Evolutionary conservation across 2,888 invertebrate genomes (phyloP).

Genomic region (Nomada lathburiana): DNA sequence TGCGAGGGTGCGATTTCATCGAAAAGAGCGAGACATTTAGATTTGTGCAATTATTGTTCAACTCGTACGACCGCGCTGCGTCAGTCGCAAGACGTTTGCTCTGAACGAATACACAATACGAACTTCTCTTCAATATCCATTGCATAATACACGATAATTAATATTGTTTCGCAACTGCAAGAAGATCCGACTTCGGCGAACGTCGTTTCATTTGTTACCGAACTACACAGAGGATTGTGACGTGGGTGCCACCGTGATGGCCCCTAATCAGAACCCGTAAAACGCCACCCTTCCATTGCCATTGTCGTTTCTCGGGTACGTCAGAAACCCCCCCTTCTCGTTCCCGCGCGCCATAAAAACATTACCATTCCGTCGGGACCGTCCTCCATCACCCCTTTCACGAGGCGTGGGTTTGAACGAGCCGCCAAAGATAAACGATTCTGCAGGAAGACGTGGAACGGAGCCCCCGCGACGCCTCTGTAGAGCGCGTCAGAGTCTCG

Average conservation of each 20-base stretch:
- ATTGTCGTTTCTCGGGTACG: neutral
- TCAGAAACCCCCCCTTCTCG: neutral
- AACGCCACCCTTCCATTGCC: slow-evolving; percentile 7
- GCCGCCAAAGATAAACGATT: slow-evolving; percentile 39
- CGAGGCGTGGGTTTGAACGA: slow-evolving; percentile 21
- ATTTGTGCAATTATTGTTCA: slow-evolving; percentile 23
- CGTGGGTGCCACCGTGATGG: no score
- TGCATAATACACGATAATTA: no score
- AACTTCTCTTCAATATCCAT: no score
- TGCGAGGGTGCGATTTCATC: slow-evolving; percentile 44
- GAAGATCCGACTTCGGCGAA: no score
- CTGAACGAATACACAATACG: no score
- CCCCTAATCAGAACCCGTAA: slow-evolving; percentile 31
- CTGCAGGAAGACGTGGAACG: slow-evolving; percentile 19
- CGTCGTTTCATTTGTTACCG: no score
- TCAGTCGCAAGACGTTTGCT: no score
- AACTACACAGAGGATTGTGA: no score
- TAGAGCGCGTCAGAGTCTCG: neutral
- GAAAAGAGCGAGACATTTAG: slow-evolving; percentile 6
- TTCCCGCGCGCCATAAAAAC: slow-evolving; percentile 29
- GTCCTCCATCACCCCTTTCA: neutral
- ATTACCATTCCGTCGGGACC: slow-evolving; percentile 34
- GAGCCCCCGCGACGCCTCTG: neutral
- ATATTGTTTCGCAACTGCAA: no score
- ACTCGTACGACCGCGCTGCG: no score